phyloP scores from a whole-genome alignment of 2,888 invertebrate species.

The Hemithea aestivaria region DNA sequence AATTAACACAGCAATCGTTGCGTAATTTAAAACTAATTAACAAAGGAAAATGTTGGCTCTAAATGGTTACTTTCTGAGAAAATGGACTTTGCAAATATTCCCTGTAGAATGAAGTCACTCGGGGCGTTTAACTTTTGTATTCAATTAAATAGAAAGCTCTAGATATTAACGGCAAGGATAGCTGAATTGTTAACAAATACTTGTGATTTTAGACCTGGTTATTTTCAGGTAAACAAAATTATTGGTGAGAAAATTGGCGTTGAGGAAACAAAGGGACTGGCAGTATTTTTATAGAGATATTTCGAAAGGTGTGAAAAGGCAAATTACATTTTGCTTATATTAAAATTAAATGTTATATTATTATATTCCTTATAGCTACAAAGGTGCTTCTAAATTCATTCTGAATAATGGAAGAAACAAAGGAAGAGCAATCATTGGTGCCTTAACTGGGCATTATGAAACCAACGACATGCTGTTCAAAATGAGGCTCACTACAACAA shows the following conservation, averaged over 20 bases:
- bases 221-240: constrained; percentile 37
- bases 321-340: no score
- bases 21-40: constrained; percentile 76
- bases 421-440: no score
- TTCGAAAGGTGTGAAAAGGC: no score
- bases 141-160: constrained; percentile 74
- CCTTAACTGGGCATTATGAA: no score
- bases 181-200: constrained; percentile 46
- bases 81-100: constrained; percentile 72
- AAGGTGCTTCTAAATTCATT: no score
- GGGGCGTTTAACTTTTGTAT: constrained; percentile 71
- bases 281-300: no score
- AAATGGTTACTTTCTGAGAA: constrained; percentile 66
- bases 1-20: constrained; percentile 70
- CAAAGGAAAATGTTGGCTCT: constrained; percentile 67
- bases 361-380: no score
- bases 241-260: constrained; percentile 20
- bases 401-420: no score
- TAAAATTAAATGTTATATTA: no score
- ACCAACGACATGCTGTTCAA: no score
- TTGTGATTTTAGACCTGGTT: constrained; percentile 47
- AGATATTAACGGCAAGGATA: constrained; percentile 53
- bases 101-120: constrained; percentile 60
- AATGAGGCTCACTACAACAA: no score
- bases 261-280: constrained; percentile 4